Base-by-base conservation (phyloP, 1,140 invertebrate species). In the Drosophila watanabei region DNA sequence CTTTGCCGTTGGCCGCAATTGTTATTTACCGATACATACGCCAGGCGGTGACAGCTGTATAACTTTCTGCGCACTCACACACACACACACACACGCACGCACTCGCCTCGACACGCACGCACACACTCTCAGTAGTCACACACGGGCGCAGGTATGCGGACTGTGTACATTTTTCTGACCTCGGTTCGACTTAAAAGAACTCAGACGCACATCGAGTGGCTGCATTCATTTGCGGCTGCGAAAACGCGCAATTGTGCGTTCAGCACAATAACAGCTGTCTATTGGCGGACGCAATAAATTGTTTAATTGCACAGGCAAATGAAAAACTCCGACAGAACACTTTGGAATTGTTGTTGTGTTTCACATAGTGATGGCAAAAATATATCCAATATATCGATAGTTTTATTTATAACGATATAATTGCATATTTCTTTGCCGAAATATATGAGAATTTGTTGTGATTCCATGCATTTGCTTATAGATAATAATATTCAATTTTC, bases 111-210 rank as follows among this genome's bases (percentile, higher is more conserved):
- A 45, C 63, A 60, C n/a, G n/a, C 46, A 61, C 51, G 52, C 45
- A 73, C 68, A 70, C 43, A 61, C 32, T 11, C 54, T 57, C 54
- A 57, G 20, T 37, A 57, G 20, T 37, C 20, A 57, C 35, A 68
- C 72, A 78, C 63, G 49, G 58, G 28, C 72, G 33, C 64, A 75
- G 46, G 58, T 71, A 68, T 71, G 63, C 51, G 65, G 39, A 60
- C 69, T 78, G 79, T 85, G 82, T 85, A 85, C 82, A 81, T 85
- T 85, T 85, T 85, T 85, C 82, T 85, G 82, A 85, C 82, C 82
- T 85, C 82, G 69, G 79, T 75, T 45, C 57, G 80, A 64, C 48
- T 56, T 43, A 59, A 66, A 65, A 71, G 39, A 41, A 77, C 48
- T 72, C 58, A 52, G 68, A 48, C 68, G 35, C 62, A n/a, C 46